Base-by-base conservation (phyloP, 2,888 invertebrate genomes). In the Silvanus unidentatus region DNA sequence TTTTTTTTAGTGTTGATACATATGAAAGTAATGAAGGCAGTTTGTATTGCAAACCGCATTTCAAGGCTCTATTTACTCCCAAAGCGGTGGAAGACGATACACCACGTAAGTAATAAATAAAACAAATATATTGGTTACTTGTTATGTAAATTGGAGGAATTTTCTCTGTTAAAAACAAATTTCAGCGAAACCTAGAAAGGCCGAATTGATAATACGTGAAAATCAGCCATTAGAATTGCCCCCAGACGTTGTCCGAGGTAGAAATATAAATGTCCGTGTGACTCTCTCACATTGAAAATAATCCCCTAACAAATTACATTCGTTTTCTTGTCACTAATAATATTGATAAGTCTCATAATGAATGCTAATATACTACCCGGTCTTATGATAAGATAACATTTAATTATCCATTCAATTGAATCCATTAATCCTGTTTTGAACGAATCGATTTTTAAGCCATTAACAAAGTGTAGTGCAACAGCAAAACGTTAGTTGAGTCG, bases 21-120 rank as follows among this genome's bases (percentile, higher is more conserved):
- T 96, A 93, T 74, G 84, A 89, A 69, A 92, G 92, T 65, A 89
- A 95, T 70, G 91, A 92, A 73, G 89, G 91, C 5, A 80, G 82
- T 34, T 73, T 95, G 38, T 96, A 90, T 74, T 96, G 96, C 75
- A 91, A 88, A 71, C 87, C 89, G 39, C 96, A 96, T 72, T 95
- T 94, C 75, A 91, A 88, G 68, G 84, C 90, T 60, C 80, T 96
- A 42, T 95, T 96, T 73, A 86, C 89, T 48, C 94, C 94, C 9
- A 93, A 92, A 73, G 88, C 82, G 1, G 89, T 91, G 2, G 84
- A 88, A 59, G 88, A 82, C 22, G 81, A 82, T 36, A 78, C 71
- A 22, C 78, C 83, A 59, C 75, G 82, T 72, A 80, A 82, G 75
- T 78, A 28, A 30, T 35, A 28, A 12, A 45, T 22, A 16, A 14